Conservation (phyloP, 2,888 invertebrate genomes). For the Heliconius hortense region DNA sequence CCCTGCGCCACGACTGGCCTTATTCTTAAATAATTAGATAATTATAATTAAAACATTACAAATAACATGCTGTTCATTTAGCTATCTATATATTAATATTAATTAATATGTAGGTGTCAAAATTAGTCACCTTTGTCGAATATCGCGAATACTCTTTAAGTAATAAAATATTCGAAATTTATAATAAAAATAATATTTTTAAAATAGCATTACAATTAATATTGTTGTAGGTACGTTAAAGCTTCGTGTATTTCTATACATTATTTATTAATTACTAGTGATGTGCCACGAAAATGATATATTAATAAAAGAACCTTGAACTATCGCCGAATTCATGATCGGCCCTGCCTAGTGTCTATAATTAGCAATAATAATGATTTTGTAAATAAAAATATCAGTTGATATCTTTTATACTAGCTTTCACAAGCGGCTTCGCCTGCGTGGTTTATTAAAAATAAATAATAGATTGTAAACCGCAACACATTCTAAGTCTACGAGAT, state of each 20-base stretch:
- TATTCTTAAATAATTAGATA: background rate
- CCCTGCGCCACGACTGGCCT: background rate
- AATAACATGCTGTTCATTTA: no score
- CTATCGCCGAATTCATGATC: slow-evolving; percentile 36
- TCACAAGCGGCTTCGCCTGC: background rate
- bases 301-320: slow-evolving; percentile 37
- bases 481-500: no score
- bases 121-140: no score
- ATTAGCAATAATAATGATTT: slow-evolving; percentile 11
- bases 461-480: no score
- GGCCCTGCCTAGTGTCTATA: slow-evolving; percentile 31
- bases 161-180: no score
- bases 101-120: no score
- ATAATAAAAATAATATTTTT: no score
- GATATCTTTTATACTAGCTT: background rate
- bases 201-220: background rate
- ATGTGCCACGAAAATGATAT: slow-evolving; percentile 25
- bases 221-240: background rate
- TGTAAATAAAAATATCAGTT: slow-evolving; percentile 9
- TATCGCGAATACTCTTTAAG: no score
- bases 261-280: slow-evolving; percentile 14
- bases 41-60: no score
- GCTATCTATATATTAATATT: no score
- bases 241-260: background rate
- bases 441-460: background rate